Evolutionary conservation across 2,888 invertebrate species (phyloP).

Genomic region (Apotomis turbidana): DNA sequence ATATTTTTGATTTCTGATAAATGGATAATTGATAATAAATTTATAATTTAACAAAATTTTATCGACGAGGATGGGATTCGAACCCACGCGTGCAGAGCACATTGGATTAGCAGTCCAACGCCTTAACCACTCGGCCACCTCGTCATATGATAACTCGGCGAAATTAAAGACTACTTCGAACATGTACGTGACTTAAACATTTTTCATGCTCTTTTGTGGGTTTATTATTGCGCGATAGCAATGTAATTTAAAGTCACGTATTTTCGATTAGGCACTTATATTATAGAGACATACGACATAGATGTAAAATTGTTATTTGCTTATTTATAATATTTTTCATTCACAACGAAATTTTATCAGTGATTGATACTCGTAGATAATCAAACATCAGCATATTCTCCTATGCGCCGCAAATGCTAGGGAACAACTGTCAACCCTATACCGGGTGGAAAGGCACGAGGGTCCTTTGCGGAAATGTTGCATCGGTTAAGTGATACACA

Average conservation of each 20-base stretch:
- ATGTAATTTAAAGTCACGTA: not conserved
- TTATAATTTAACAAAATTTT: slow-evolving; percentile 50
- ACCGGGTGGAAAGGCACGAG: no score
- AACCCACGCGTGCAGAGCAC: slow-evolving; percentile 94
- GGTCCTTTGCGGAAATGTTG: no score
- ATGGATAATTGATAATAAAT: not conserved
- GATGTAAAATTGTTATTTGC: not conserved
- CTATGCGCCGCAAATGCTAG: no score
- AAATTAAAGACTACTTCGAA: slow-evolving; percentile 24
- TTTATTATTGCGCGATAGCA: not conserved
- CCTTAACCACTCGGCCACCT: slow-evolving; percentile 94
- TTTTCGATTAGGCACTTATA: not conserved
- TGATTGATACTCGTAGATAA: no score
- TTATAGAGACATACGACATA: not conserved
- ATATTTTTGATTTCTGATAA: no score
- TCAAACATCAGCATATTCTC: no score
- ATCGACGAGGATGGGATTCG: slow-evolving; percentile 91
- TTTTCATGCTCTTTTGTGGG: not conserved
- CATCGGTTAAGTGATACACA: no score
- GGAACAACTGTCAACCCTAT: no score
- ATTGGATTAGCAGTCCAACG: slow-evolving; percentile 94
- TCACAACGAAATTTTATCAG: no score
- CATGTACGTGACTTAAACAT: slow-evolving; percentile 1
- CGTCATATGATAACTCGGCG: slow-evolving; percentile 73
- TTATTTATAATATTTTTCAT: not conserved